Base-by-base conservation (phyloP, 2,113 vertebrate species). In the Thalassarche chlororhynchos region DNA sequence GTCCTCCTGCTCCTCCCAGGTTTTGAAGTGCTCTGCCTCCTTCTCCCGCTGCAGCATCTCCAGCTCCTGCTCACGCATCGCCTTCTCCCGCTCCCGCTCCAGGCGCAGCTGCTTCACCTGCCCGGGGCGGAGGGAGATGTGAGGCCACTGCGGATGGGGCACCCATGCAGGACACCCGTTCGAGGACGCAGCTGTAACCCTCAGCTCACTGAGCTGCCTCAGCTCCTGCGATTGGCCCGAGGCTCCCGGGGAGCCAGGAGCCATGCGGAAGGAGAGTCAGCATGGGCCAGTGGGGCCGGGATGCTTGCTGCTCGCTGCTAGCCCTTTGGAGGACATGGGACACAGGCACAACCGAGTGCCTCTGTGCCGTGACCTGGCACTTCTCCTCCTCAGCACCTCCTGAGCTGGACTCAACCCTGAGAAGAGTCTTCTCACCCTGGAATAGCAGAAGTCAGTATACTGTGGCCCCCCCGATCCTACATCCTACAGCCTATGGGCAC, bases 11-110 rank as follows among this genome's bases (percentile, higher is more conserved):
- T 99, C 99, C 58, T 99, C 99, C 99, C 99, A 99, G 0, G 99
- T 99, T 97, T 99, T 99, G 97, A 99, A 99, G 97, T 99, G 99
- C 76, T 99, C 99, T 0, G 99, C 99, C 97, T 99, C 99, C 84
- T 99, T 99, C 96, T 99, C 99, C 32, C 99, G 98, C 98, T 99
- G 99, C 91, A 99, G 98, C 99, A 99, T 99, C 98, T 99, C 99
- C 98, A 99, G 98, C 97, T 99, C 99, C 70, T 99, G 99, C 96
- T 99, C 99, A 5, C 99, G 97, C 99, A 99, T 99, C 23, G 99
- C 99, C 92, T 99, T 99, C 90, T 99, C 99, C 19, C 99, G 98
- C 93, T 99, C 99, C 17, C 99, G 97, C 97, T 99, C 99, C 96
- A 99, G 98, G 44, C 99, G 99, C 84, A 99, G 98, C 98, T 99